These are phyloP conservation scores for Diachasmimorpha longicaudata DNA, from an alignment of 1,140 invertebrate genomes.

Conservation along the genomic window DNA sequence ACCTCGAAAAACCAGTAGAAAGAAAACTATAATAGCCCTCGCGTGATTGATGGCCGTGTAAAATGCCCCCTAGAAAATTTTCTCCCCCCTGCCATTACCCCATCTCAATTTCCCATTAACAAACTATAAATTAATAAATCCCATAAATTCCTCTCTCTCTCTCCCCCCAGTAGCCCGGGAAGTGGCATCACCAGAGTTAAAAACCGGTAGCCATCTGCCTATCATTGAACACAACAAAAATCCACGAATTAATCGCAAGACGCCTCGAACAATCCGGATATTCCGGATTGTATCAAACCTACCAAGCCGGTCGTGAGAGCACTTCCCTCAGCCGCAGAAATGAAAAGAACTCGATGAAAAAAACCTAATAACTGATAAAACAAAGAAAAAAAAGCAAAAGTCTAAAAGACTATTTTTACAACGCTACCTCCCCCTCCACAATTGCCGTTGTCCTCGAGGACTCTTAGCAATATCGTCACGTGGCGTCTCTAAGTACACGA, in stretches of 20 bases:
- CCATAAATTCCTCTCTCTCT: background rate
- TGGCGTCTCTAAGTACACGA: conserved; percentile 32
- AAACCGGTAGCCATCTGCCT: conserved; percentile 9
- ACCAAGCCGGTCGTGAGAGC: background rate
- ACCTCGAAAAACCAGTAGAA: background rate
- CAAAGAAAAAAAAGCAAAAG: background rate
- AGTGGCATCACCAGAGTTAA: background rate
- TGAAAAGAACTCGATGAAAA: background rate
- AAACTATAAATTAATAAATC: background rate
- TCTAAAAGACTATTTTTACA: background rate
- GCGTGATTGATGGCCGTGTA: background rate
- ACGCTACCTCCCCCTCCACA: background rate
- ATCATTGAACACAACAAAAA: conserved; percentile 9
- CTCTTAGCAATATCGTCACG: conserved; percentile 25
- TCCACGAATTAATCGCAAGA: background rate
- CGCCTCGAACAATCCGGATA: conserved; percentile 2
- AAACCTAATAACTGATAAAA: background rate
- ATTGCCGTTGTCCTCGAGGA: background rate
- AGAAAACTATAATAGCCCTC: background rate
- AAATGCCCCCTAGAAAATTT: background rate
- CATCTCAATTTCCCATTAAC: background rate
- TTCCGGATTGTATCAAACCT: conserved; percentile 1
- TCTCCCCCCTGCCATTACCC: background rate
- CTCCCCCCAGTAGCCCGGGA: background rate
- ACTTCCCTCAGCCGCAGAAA: background rate